Percentiles rank a stretch among this genome's conserved stretches.
Conservation (phyloP, 2,113 vertebrate species). For the human (Homo sapiens) region DNA sequence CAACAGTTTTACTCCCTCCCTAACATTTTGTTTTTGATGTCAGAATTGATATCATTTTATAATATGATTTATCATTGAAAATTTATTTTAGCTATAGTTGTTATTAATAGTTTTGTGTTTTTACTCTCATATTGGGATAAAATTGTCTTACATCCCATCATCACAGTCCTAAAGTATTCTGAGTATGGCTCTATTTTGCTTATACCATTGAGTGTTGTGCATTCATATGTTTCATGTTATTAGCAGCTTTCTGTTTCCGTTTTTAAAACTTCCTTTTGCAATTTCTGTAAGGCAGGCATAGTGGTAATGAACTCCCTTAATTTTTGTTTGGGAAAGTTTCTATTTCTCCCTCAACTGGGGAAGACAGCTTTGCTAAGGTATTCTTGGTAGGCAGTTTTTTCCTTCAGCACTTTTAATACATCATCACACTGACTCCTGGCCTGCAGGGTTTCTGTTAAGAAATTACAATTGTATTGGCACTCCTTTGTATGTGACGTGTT, state of each 20-base stretch:
- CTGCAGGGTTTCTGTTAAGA: not conserved
- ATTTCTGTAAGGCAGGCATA: not conserved
- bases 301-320: not conserved
- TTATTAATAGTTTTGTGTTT: not conserved
- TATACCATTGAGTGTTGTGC: not conserved
- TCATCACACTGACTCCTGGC: not conserved
- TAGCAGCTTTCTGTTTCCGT: not conserved
- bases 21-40: not conserved
- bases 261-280: not conserved
- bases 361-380: not conserved
- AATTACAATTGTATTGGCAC: not conserved
- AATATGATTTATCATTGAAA: not conserved
- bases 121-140: not conserved
- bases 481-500: not conserved
- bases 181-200: not conserved
- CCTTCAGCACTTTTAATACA: not conserved
- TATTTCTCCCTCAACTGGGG: not conserved
- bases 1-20: not conserved
- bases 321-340: not conserved
- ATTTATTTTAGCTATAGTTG: not conserved
- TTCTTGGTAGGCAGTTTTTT: not conserved
- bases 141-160: not conserved
- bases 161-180: not conserved
- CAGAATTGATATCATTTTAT: not conserved
- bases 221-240: not conserved